Base-by-base conservation (phyloP, 2,888 invertebrate species). In the Philaethria dido region DNA sequence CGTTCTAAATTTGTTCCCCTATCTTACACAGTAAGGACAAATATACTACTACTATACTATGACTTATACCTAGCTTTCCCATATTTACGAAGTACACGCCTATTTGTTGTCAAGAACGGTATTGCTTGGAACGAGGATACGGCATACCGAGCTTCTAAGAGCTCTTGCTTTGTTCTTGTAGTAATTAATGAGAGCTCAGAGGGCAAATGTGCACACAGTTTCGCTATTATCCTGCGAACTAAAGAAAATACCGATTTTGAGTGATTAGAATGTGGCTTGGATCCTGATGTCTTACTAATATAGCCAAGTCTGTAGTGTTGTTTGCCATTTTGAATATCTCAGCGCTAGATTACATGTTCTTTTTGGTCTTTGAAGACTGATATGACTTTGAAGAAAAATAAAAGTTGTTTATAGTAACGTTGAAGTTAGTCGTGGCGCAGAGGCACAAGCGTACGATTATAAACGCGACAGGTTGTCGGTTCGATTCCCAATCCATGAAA, bases 81-180 rank as follows among this genome's bases (percentile, higher is more conserved):
- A 44, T 52, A 62, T 47, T 50, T 22, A 25, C 13, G 18, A 29
- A 59, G 62, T 42, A 61, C 62, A 62, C 62, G 57, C 63, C 60
- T 63, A 18, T 66, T 66, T 39, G 65, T 66, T 66, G 60, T 69
- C 66, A 64, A 66, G 67, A 45, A 52, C 59, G 9, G 33, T 63
- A 63, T 67, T 63, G 63, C 16, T 13, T 29, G 16, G 67, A 63
- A 63, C 63, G 36, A 59, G 52, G 66, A 59, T 47, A 39, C 64
- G 42, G 60, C 45, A 48, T 29, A 42, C 39, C 39, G 52, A 14
- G 13, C 39, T 25, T 45, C 45, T 45, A 45, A 14, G 60, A 47
- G 60, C 60, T 29, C 29, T 57, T 48, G 62, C 62, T 64, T 64
- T 64, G 64, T 64, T 62, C 57, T 54, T 55, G 22, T 64, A 13